These are phyloP conservation scores for Tachina lurida DNA, from an alignment of 2,888 invertebrate species.

Conservation along the genomic window DNA sequence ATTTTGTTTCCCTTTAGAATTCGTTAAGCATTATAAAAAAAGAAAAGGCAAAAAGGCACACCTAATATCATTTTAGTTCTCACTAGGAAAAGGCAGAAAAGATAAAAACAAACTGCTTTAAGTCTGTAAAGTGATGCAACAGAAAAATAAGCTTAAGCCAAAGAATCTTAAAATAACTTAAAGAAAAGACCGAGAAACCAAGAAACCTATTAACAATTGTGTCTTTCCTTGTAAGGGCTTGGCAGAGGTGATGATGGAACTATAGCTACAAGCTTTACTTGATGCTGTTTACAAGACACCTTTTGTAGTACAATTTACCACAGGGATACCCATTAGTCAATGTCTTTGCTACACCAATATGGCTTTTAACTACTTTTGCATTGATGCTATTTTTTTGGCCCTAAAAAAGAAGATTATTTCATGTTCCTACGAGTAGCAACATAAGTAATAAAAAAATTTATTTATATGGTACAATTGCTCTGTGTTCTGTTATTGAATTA, in stretches of 20 bases:
- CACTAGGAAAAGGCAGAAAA: not conserved
- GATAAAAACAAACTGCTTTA: not conserved
- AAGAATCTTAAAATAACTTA: constrained; percentile 38
- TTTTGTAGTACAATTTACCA: constrained; percentile 53
- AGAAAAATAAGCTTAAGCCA: not conserved
- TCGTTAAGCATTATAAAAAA: not conserved
- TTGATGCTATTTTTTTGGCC: constrained; percentile 8
- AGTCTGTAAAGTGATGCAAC: constrained; percentile 11
- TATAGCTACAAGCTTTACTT: not conserved
- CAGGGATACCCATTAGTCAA: constrained; percentile 68
- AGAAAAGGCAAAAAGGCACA: not conserved
- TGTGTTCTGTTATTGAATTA: constrained; percentile 34
- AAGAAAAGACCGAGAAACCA: constrained; percentile 15
- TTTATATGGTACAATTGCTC: constrained; percentile 22
- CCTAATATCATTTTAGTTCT: constrained; percentile 43
- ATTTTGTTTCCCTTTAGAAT: constrained; percentile 40
- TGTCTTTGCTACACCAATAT: constrained; percentile 46
- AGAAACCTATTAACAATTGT: constrained; percentile 42
- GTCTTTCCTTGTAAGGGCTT: constrained; percentile 22
- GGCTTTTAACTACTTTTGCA: constrained; percentile 25
- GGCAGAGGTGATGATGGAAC: constrained; percentile 46
- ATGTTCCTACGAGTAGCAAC: not conserved
- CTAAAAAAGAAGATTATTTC: constrained; percentile 2
- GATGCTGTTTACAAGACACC: constrained; percentile 57
- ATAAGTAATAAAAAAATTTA: constrained; percentile 19